Base-by-base conservation (phyloP, 1,140 invertebrate genomes). In the Agraylea sexmaculata region DNA sequence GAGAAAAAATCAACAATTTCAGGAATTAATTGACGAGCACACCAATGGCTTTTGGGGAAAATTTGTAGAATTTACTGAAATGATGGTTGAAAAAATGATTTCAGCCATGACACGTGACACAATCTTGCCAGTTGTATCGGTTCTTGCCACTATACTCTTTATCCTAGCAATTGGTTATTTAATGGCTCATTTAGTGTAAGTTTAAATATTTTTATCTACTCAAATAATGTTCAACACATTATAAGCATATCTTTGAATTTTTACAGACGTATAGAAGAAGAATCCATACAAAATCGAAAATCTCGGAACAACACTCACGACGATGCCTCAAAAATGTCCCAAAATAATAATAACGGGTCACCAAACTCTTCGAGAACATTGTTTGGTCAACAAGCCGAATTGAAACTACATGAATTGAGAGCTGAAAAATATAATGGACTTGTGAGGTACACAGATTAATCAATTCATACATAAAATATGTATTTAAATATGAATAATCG, bases 341-440 rank as follows among this genome's bases (percentile, higher is more conserved):
- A 64, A 30, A 67, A 67, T 42, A 70, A 69, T 42, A 66, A 64
- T 37, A 64, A 68, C 13, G 35, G 37, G 20, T 44, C 43, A 6
- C 44, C 46, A 37, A 46, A 33, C 15, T 44, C 40, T n/a, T 38
- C 44, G 0, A 48, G 45, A 2, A 36, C 51, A 0, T 50, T 54
- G 4, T 55, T 64, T 20, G 36, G 39, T 3, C 39, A 37, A 27
- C 70, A 73, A 43, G 71, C 78, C 0, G 82, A 86, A 58, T 61
- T 93, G 15, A 73, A 78, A 38, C 67, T 99, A 23, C 90, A 97
- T 57, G 94, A 98, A 62, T 67, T 98, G 37, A 67, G 89, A 29
- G 86, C 86, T 11, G 91, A 96, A 66, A 94, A 92, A 39, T 98
- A 95, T 55, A 91, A 93, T 61, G 91, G 88, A 23, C 71, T 99